A percentile compares a stretch with the other conserved stretches of the same genome.
Conservation (phyloP, 2,888 invertebrate genomes). For the Brachynemurus nebulosus region DNA sequence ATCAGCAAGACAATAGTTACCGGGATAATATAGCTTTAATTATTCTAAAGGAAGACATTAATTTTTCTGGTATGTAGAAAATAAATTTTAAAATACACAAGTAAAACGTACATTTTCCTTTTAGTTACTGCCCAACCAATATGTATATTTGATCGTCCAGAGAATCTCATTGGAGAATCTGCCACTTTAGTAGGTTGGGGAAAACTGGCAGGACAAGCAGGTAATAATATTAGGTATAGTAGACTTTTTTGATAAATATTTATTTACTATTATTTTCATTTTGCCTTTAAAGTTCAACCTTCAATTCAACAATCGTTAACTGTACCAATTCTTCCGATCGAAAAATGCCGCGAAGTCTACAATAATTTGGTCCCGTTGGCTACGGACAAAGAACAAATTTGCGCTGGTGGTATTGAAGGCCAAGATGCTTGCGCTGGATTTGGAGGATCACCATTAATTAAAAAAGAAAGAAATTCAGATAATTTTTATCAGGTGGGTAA, state of each 20-base stretch:
- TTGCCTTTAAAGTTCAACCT: constrained; percentile 22
- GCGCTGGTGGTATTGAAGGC: constrained; percentile 59
- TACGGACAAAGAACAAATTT: constrained; percentile 47
- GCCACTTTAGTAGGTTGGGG: constrained; percentile 61
- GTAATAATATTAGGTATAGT: constrained; percentile 23
- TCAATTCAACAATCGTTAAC: constrained; percentile 43
- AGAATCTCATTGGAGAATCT: constrained; percentile 32
- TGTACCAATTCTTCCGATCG: constrained; percentile 50
- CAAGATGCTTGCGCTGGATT: constrained; percentile 68
- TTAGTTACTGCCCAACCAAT: constrained; percentile 66
- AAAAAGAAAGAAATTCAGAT: constrained; percentile 41
- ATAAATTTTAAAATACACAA: constrained; percentile 10
- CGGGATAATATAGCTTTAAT: constrained; percentile 60
- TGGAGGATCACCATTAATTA: constrained; percentile 59
- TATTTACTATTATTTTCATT: neutral
- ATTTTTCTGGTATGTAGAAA: constrained; percentile 40
- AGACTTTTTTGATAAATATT: neutral
- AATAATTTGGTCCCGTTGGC: constrained; percentile 45
- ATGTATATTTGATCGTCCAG: constrained; percentile 36
- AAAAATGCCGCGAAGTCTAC: constrained; percentile 52
- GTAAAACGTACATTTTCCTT: constrained; percentile 20
- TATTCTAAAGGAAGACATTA: constrained; percentile 52
- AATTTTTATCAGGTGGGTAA: constrained; percentile 37
- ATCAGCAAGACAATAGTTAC: constrained; percentile 38
- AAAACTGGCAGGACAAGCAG: constrained; percentile 44